Evolutionary conservation across 2,888 invertebrate genomes (phyloP), one percentile per base, ranked within the genome.

Genomic region (Ophraella communa): DNA sequence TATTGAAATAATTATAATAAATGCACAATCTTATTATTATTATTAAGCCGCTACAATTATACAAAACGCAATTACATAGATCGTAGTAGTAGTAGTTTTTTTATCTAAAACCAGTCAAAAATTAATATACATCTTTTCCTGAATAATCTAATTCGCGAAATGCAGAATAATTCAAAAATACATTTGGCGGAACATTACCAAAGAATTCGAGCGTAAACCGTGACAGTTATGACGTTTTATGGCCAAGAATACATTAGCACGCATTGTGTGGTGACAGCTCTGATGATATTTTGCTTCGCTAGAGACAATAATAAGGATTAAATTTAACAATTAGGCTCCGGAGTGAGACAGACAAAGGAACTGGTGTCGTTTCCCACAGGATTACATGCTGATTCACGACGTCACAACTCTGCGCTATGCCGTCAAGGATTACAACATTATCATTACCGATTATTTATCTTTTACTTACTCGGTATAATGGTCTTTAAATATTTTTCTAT

Each of bases 251-350:
- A 74, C 73, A 74, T 76, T 76, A 72, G 57, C 53, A 71, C 69
- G 74, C 76, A 79, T 79, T 79, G 79, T 78, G 74, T 71, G 76
- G 75, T 78, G 80, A 80, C 80, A 78, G 77, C 73, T 74, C 65
- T 74, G 78, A 77, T 77, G 79, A 77, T 79, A 77, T 77, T 79
- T 79, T 77, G 77, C 75, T 76, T 76, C 74, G 69, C 76, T 73
- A 74, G 77, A 79, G 80, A 81, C 81, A 81, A 81, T 81, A 81
- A 81, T 79, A 76, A 78, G 81, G 81, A 81, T 81, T 81, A 81
- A 79, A 80, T 79, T 77, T 77, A 78, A 77, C 80, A 81, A 81
- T 81, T 81, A 81, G 80, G 78, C 76, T 72, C 67, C 70, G 73
- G 71, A 74, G 69, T 72, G 71, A 72, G 74, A 77, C 70, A 75